A percentile compares a stretch with the other conserved stretches of the same genome.
phyloP scores from a whole-genome alignment of 2,888 invertebrate genomes.

The Eustalomyia histrio region DNA sequence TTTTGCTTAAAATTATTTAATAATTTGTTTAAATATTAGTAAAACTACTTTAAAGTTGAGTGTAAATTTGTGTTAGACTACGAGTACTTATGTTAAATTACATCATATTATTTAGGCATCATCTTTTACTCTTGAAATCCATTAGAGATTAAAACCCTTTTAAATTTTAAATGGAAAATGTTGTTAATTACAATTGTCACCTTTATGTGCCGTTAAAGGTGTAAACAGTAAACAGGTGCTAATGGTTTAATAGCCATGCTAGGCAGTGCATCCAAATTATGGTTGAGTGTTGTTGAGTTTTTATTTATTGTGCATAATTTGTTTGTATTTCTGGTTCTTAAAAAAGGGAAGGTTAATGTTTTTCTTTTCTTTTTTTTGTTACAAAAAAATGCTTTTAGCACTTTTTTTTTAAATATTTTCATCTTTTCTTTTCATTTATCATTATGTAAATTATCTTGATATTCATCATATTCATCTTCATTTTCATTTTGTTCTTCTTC shows the following conservation, averaged over 20 bases:
- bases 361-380: conserved; percentile 8
- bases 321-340: conserved; percentile 14
- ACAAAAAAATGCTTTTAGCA: conserved; percentile 58
- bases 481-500: conserved; percentile 82
- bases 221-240: conserved; percentile 49
- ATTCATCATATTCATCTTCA: conserved; percentile 84
- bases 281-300: background rate
- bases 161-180: conserved; percentile 7
- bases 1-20: conserved; percentile 22
- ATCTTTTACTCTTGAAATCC: conserved; percentile 38
- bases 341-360: conserved; percentile 22
- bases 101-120: conserved; percentile 7
- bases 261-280: background rate
- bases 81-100: conserved; percentile 35
- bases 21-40: conserved; percentile 50
- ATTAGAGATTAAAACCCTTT: conserved; percentile 38
- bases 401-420: conserved; percentile 12
- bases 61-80: conserved; percentile 29
- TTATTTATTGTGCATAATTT: background rate
- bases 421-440: conserved; percentile 69
- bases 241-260: conserved; percentile 52
- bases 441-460: conserved; percentile 79
- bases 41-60: conserved; percentile 43
- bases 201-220: conserved; percentile 12
- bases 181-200: conserved; percentile 62